Evolutionary conservation across 2,113 vertebrate genomes (phyloP).

Genomic region (Ailuropoda melanoleuca): DNA sequence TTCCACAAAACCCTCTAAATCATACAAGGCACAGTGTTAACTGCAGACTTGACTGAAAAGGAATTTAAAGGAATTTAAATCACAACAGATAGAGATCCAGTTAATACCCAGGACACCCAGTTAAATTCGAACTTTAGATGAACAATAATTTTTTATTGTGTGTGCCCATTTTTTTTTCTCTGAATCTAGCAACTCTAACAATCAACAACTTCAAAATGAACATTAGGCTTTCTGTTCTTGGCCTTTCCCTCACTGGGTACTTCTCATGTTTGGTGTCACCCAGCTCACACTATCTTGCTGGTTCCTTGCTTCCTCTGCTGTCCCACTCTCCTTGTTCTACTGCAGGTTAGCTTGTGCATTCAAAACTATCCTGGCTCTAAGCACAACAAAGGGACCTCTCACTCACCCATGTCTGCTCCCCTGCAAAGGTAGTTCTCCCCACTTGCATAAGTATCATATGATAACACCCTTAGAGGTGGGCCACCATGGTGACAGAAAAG

Average conservation of each 20-base stretch:
- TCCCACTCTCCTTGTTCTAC: not conserved
- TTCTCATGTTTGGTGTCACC: not conserved
- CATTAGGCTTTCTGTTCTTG: not conserved
- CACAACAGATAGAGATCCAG: not conserved
- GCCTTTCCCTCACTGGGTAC: no score
- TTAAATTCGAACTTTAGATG: not conserved
- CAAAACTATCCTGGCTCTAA: not conserved
- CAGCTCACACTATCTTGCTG: accelerated
- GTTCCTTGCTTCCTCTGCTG: accelerated
- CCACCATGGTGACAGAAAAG: not conserved
- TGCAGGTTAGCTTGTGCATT: not conserved
- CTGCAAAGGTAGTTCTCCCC: not conserved
- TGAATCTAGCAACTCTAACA: not conserved
- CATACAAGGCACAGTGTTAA: not conserved
- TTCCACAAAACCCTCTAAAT: not conserved
- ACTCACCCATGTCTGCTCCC: not conserved
- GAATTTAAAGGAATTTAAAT: not conserved
- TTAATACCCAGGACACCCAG: not conserved
- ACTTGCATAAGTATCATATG: not conserved
- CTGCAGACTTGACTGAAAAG: not conserved
- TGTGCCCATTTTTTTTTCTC: not conserved
- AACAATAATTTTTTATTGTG: not conserved
- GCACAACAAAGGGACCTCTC: conserved; percentile 40
- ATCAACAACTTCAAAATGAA: not conserved
- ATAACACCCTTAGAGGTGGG: not conserved